A percentile compares a stretch with the other conserved stretches of the same genome.
Conservation (phyloP, 2,797 vertebrate species). For the Acanthurus lineatus region DNA sequence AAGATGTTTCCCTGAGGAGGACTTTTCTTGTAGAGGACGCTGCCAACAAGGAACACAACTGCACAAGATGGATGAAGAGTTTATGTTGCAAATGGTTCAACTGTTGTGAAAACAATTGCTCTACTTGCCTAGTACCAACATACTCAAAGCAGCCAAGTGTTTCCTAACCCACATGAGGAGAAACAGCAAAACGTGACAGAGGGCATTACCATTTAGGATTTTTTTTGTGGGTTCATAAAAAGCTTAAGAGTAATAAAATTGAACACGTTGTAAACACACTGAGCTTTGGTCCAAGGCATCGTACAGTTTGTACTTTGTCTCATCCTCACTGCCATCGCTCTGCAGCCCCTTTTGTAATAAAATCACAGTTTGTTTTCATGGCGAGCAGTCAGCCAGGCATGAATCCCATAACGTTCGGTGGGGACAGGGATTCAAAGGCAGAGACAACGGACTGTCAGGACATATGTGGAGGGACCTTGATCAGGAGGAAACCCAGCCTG, state of each 20-base stretch:
- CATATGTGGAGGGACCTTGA: conserved; percentile 35
- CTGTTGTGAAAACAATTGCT: conserved; percentile 13
- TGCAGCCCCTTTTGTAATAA: conserved; percentile 14
- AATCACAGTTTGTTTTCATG: conserved; percentile 56
- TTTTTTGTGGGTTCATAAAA: not conserved
- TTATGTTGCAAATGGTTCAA: not conserved
- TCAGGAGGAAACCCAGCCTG: conserved; percentile 41
- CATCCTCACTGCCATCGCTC: not conserved
- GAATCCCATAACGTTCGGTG: conserved; percentile 53
- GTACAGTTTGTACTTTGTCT: not conserved
- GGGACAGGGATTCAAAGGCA: conserved; percentile 31
- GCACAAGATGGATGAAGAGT: conserved; percentile 57
- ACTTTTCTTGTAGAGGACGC: conserved; percentile 90
- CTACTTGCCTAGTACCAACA: not conserved
- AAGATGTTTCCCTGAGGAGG: conserved; percentile 94
- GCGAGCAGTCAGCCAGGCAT: conserved; percentile 41
- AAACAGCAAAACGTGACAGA: not conserved
- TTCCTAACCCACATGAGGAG: not conserved
- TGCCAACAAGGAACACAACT: conserved; percentile 95
- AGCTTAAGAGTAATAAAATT: not conserved
- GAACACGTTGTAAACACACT: not conserved
- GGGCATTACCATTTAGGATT: not conserved
- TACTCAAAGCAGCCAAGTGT: not conserved
- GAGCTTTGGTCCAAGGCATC: not conserved
- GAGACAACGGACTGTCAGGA: conserved; percentile 64